phyloP scores from a whole-genome alignment of 2,888 invertebrate genomes.

The Heteromyza rotundicornis region DNA sequence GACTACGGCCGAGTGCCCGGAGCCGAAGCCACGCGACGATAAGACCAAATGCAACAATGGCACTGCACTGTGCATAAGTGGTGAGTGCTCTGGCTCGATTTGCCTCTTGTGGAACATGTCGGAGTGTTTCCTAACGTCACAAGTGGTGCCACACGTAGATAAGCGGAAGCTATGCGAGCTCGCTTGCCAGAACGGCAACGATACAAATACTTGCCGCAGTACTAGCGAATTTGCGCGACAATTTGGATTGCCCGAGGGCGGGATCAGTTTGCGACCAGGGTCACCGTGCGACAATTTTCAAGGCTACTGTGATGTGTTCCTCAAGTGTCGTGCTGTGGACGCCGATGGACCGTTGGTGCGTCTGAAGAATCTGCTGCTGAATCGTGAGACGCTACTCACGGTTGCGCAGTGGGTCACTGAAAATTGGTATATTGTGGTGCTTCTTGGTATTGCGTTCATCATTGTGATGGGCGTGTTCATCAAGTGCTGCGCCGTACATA shows the following conservation, averaged over 20 bases:
- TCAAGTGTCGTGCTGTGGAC: slow-evolving; percentile 97
- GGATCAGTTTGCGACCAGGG: slow-evolving; percentile 89
- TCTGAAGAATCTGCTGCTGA: slow-evolving; percentile 93
- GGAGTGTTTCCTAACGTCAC: slow-evolving; percentile 92
- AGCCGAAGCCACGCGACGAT: slow-evolving; percentile 79
- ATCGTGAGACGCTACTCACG: slow-evolving; percentile 84
- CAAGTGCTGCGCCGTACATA: slow-evolving; percentile 99
- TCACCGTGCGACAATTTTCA: slow-evolving; percentile 99
- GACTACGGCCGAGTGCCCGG: slow-evolving; percentile 84
- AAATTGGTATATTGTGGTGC: slow-evolving; percentile 93
- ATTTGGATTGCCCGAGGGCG: slow-evolving; percentile 77
- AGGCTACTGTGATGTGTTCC: slow-evolving; percentile 99
- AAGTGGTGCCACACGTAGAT: slow-evolving; percentile 76
- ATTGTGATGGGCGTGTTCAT: slow-evolving; percentile 98
- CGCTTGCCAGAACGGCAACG: slow-evolving; percentile 90
- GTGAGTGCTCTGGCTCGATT: slow-evolving; percentile 94
- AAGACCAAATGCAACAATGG: slow-evolving; percentile 96
- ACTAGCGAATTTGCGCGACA: slow-evolving; percentile 83
- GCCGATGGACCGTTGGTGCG: slow-evolving; percentile 97
- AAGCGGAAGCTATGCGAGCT: slow-evolving; percentile 91
- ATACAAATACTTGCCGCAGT: slow-evolving; percentile 76
- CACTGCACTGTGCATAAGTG: slow-evolving; percentile 83
- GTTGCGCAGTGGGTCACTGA: slow-evolving; percentile 94
- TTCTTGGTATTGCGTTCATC: slow-evolving; percentile 89
- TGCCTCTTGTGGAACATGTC: slow-evolving; percentile 93